Base-by-base conservation (phyloP, 2,888 invertebrate genomes). In the Tetanocera ferruginea region DNA sequence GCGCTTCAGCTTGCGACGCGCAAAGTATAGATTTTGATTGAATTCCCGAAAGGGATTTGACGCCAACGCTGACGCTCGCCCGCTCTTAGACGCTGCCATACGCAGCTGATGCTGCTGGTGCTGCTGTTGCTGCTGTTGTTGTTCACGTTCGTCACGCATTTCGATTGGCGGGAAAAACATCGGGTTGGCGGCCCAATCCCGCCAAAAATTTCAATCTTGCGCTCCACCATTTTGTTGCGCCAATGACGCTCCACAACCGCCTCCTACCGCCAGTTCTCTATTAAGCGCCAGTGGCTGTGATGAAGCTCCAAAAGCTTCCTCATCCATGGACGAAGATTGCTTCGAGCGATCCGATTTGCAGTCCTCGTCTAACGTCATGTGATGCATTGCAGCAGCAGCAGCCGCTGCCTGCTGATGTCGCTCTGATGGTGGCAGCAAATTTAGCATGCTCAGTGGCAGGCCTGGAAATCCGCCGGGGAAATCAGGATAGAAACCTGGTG, bases 401-500 rank as follows among this genome's bases (percentile, higher is more conserved):
- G 82, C 81, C n/a, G 82, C 83, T 6, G 83, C 87, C 80, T 91
- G 89, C 90, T 94, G 87, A 91, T 92, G 90, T 92, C 95, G 84
- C 85, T 96, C 96, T 73, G 88, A 82, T 60, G 95, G 95, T 78
- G 96, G 96, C 85, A 96, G 89, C 77, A 96, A 91, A 87, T 96
- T 96, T 80, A 96, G 91, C 96, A 96, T 96, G 87, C 94, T 95
- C 43, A 96, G 92, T 43, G 95, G 95, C 86, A 96, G 93, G 3
- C 90, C 90, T 0, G 96, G 96, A 86, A 96, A 96, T 23, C 94
- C 94, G 6, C 92, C 92, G 6, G 94, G 92, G 85, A 96, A 96
- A 86, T 96, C 96, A 9, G 95, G 95, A 88, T 95, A 96, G 90
- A 96, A 96, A 80, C 94, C 94, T 83, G 94, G 94, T 82, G 94